These are phyloP conservation scores for Haemorhous mexicanus DNA, from an alignment of 2,113 vertebrate genomes.

Conservation along the genomic window DNA sequence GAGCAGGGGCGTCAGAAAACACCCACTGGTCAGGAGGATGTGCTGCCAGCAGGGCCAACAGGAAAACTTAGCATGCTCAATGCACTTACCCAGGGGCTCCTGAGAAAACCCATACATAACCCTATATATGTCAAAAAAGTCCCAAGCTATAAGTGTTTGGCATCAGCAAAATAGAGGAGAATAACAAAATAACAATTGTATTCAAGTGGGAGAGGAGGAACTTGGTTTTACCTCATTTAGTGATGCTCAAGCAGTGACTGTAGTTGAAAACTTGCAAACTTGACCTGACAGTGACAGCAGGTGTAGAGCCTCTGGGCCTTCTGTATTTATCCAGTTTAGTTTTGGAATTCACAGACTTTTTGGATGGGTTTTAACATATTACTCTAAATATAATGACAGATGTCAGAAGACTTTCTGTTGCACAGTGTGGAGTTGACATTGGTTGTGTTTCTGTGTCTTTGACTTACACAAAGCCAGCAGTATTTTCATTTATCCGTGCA, in stretches of 20 bases:
- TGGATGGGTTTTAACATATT: neutral
- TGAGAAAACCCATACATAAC: neutral
- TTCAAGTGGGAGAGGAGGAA: neutral
- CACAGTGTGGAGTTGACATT: neutral
- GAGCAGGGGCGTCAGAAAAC: neutral
- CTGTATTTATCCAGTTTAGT: neutral
- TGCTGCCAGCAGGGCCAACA: neutral
- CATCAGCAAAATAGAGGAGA: neutral
- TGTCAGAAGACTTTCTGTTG: neutral
- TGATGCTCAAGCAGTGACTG: neutral
- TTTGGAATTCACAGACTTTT: neutral
- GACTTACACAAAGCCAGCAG: neutral
- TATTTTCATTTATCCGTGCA: slow-evolving; percentile 26
- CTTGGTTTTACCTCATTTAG: neutral
- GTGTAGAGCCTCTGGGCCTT: neutral
- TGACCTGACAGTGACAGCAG: neutral
- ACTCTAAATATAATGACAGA: neutral
- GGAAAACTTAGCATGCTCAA: neutral
- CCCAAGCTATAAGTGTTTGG: neutral
- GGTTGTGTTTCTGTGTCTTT: neutral
- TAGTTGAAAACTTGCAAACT: neutral
- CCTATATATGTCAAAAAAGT: neutral
- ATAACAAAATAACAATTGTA: neutral
- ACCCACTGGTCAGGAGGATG: neutral
- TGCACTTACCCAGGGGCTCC: neutral